Base-by-base conservation (phyloP, 2,888 invertebrate genomes). In the Hypolimnas misippus region DNA sequence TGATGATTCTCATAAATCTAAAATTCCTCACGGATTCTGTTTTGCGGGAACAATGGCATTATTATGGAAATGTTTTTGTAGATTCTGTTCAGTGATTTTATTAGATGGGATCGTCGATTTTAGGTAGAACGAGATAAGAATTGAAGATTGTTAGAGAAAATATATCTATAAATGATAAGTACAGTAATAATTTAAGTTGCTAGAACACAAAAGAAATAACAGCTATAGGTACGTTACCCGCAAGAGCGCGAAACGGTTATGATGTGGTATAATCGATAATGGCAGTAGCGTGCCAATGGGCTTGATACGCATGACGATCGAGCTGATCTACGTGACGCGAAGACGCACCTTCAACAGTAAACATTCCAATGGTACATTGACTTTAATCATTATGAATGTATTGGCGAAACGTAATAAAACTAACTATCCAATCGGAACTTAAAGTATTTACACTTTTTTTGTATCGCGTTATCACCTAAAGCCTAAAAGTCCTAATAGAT, bases 281-380 rank as follows among this genome's bases (percentile, higher is more conserved):
- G 79, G 76, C 76, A 74, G 76, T 71, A 66, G 74, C 74, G 76
- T 80, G 77, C 77, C 78, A 73, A 78, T 78, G 82, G 81, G 80
- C 74, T 81, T 33, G 64, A 73, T 73, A 71, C 72, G 77, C 73
- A 81, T 79, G 73, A 69, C 76, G 77, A 78, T 72, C 75, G 75
- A 76, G 75, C 74, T 78, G 78, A 77, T 77, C 77, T 81, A 82
- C 84, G 83, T 84, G 82, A 76, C 76, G 73, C 38, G 65, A 29
- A 35, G 51, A 21, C 51, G 31, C 31, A 51, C 51, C 52, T 52
- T 19, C 35, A 19, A 12, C 14, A 33, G 52, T 52, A 19, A 35
- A 52, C 33, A 51, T 52, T 35, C n/a, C 52, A 19, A 19, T n/a
- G 3, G 33, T 52, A 19, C 29, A 33, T 52, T 52, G 31, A 25